Percentiles rank a stretch among this genome's conserved stretches.
Conservation (phyloP, 2,888 invertebrate species). For the Leptinotarsa haldemani region DNA sequence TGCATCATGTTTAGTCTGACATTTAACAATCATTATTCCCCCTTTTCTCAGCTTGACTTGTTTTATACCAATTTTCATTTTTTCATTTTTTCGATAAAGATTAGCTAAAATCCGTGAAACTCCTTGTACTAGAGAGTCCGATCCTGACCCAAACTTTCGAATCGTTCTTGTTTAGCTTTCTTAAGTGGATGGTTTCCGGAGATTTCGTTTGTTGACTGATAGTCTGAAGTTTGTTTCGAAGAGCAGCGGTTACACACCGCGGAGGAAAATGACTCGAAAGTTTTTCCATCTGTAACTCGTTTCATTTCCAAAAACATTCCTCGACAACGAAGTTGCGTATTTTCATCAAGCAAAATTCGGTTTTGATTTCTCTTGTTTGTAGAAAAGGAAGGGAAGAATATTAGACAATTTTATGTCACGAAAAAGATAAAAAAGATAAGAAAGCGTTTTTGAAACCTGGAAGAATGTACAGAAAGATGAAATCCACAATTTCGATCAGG, state of each 20-base stretch:
- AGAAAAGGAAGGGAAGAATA: not conserved
- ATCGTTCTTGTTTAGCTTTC: not conserved
- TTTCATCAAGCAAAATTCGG: not conserved
- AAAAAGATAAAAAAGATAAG: not conserved
- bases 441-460: too few relatives aligned
- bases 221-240: not conserved
- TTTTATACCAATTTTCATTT: too few relatives aligned
- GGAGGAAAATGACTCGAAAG: not conserved
- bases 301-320: constrained; percentile 9
- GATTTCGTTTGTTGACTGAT: constrained; percentile 16
- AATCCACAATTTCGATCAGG: too few relatives aligned
- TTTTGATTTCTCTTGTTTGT: not conserved
- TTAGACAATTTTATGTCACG: not conserved
- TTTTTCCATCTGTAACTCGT: constrained; percentile 16
- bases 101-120: too few relatives aligned
- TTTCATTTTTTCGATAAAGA: too few relatives aligned
- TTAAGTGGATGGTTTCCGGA: constrained; percentile 13
- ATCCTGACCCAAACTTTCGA: constrained; percentile 2
- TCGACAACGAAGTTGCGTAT: not conserved
- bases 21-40: too few relatives aligned
- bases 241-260: constrained; percentile 5
- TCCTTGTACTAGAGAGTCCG: not conserved
- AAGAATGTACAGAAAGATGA: too few relatives aligned
- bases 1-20: too few relatives aligned
- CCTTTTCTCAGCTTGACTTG: too few relatives aligned